phyloP scores from a whole-genome alignment of 1,140 invertebrate species.

The Drosophila takahashii region DNA sequence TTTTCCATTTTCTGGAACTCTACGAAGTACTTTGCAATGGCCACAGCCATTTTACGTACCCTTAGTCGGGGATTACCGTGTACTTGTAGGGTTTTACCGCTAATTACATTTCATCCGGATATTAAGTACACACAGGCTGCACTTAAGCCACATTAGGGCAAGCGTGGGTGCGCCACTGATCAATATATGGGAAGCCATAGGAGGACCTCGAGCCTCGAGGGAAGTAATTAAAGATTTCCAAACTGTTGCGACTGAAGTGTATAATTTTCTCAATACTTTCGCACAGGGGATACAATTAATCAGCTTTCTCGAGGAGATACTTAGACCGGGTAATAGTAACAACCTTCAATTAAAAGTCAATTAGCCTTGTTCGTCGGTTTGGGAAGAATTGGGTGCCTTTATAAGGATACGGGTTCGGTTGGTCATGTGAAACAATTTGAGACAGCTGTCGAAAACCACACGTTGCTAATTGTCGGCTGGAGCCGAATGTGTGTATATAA shows the following conservation, averaged over 20 bases:
- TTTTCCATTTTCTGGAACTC: background rate
- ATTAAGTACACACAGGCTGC: constrained; percentile 51
- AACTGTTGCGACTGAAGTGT: constrained; percentile 45
- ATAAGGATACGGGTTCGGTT: constrained; percentile 49
- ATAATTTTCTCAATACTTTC: constrained; percentile 52
- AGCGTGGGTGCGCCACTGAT: constrained; percentile 20
- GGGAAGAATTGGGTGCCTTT: background rate
- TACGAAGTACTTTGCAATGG: background rate
- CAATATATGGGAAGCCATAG: constrained; percentile 35
- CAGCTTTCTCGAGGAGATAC: constrained; percentile 42
- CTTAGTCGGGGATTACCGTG: constrained; percentile 21
- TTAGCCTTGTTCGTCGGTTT: constrained; percentile 41
- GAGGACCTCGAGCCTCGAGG: constrained; percentile 16
- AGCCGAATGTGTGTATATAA: constrained; percentile 14
- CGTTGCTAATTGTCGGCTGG: constrained; percentile 71
- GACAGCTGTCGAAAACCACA: constrained; percentile 70
- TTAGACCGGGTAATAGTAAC: constrained; percentile 37
- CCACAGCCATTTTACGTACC: constrained; percentile 26
- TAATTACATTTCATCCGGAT: constrained; percentile 67
- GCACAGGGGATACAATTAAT: constrained; percentile 58
- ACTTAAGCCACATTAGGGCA: constrained; percentile 45
- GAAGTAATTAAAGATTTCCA: constrained; percentile 40
- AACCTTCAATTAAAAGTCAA: constrained; percentile 79
- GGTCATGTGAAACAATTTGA: constrained; percentile 38
- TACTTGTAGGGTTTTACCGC: constrained; percentile 73